Conservation (phyloP, 2,113 vertebrate genomes). For the Gobiocypris rarus region DNA sequence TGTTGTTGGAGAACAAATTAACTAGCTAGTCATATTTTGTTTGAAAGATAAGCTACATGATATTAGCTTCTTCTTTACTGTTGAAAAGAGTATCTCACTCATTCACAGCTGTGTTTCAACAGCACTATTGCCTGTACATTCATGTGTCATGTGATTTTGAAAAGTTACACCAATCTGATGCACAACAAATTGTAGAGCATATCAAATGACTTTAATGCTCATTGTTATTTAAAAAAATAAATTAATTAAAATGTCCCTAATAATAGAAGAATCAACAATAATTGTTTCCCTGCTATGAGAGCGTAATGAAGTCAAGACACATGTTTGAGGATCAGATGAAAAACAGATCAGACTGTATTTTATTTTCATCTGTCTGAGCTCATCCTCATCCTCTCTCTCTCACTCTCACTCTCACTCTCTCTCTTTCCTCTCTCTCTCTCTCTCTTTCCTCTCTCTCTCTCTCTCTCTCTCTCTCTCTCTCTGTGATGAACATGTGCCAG, state of each 20-base stretch:
- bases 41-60: neutral
- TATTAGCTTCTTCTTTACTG: neutral
- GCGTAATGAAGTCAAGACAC: constrained; percentile 7
- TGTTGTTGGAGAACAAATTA: neutral
- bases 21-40: neutral
- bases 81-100: neutral
- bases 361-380: constrained; percentile 12
- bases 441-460: neutral
- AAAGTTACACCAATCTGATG: neutral
- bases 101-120: neutral
- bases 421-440: neutral
- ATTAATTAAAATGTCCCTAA: too few species aligned
- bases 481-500: constrained; percentile 7
- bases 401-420: too few species aligned
- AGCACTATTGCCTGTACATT: neutral
- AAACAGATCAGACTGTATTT: constrained; percentile 36
- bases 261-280: neutral
- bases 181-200: neutral
- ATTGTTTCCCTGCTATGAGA: neutral
- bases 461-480: neutral
- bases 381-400: too few species aligned
- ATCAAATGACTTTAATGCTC: neutral
- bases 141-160: neutral
- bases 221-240: neutral
- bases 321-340: constrained; percentile 22